phyloP scores from a whole-genome alignment of 2,113 vertebrate genomes.

The Pavo muticus region DNA sequence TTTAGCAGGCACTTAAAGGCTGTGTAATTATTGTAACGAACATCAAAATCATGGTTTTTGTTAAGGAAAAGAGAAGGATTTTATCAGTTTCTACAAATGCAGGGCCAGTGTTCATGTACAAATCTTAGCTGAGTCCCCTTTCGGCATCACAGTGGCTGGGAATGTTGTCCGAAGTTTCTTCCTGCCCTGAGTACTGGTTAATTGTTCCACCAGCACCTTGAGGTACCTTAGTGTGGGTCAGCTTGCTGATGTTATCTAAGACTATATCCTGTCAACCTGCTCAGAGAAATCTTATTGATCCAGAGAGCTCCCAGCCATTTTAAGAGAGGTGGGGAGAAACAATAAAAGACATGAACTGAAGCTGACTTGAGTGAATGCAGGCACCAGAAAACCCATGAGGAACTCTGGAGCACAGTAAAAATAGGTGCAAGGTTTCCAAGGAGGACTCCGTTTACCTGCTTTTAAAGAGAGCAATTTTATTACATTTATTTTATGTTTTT shows the following conservation, averaged over 20 bases:
- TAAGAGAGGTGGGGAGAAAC: neutral
- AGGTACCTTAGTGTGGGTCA: fast-evolving
- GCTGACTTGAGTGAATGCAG: neutral
- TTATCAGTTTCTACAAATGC: neutral
- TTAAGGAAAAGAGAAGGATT: neutral
- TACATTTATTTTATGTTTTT: neutral
- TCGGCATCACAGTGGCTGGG: neutral
- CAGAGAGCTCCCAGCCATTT: neutral
- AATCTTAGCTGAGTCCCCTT: neutral
- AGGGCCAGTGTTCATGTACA: neutral
- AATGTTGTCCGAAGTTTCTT: neutral
- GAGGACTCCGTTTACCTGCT: neutral
- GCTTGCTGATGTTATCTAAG: neutral
- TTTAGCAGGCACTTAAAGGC: neutral
- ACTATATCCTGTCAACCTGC: neutral
- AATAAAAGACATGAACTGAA: neutral
- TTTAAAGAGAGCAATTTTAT: constrained; percentile 24
- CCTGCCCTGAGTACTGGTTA: neutral
- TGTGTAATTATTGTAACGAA: fast-evolving
- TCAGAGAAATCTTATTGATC: neutral
- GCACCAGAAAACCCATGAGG: neutral
- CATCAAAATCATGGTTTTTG: neutral
- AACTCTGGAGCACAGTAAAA: neutral
- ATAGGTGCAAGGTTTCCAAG: neutral
- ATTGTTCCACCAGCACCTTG: neutral